Evolutionary conservation across 2,797 vertebrate species (phyloP).

Genomic region (Acipenser transmontanus): DNA sequence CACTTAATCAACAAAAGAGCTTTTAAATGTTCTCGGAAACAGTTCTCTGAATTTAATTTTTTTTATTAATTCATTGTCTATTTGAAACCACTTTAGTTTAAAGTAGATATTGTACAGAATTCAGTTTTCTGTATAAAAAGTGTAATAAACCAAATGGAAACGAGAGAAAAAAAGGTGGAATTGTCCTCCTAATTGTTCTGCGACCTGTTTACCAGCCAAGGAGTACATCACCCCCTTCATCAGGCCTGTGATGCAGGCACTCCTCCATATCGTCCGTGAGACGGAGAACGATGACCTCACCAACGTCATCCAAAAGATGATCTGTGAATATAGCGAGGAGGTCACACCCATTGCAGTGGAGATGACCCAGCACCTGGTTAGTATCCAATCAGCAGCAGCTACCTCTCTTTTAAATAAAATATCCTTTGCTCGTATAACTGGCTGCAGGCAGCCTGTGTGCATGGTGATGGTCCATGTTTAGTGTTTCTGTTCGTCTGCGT

Average conservation of each 20-base stretch:
- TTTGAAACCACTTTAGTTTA: no score
- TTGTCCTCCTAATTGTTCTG: neutral
- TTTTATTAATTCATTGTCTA: neutral
- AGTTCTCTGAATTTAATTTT: neutral
- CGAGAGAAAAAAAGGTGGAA: neutral
- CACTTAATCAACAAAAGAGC: neutral
- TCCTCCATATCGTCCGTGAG: conserved; percentile 95
- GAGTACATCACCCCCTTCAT: conserved; percentile 95
- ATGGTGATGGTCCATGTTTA: neutral
- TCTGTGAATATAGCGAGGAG: conserved; percentile 98
- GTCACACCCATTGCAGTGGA: conserved; percentile 97
- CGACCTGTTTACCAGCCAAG: conserved; percentile 71
- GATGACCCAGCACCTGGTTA: conserved; percentile 98
- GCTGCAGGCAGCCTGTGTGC: conserved; percentile 1
- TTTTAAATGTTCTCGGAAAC: neutral
- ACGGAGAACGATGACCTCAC: conserved; percentile 98
- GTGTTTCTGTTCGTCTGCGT: neutral
- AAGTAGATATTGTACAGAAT: neutral
- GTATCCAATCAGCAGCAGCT: conserved; percentile 21
- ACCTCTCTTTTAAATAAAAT: neutral
- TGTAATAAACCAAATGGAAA: neutral
- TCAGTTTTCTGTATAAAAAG: neutral
- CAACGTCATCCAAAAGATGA: conserved; percentile 99
- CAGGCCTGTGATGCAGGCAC: conserved; percentile 96
- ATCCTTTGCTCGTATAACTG: neutral